Evolutionary conservation across 2,113 vertebrate genomes (phyloP).

Genomic region (Regulus satrapa): DNA sequence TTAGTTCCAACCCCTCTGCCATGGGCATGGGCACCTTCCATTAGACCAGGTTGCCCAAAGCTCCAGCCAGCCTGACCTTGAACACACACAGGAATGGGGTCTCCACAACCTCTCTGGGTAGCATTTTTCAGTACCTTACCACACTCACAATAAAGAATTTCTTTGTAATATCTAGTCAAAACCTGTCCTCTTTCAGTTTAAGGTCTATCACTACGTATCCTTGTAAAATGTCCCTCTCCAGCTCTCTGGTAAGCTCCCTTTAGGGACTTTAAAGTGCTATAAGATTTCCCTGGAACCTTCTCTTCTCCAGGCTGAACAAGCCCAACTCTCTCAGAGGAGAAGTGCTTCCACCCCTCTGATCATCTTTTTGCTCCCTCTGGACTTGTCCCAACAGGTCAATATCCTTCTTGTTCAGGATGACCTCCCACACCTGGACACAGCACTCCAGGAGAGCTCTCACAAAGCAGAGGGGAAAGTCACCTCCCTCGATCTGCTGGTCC

Average conservation of each 20-base stretch:
- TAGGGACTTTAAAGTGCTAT: neutral
- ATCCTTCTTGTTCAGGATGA: neutral
- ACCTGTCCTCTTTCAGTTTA: neutral
- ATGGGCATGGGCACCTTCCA: neutral
- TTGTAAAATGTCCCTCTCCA: neutral
- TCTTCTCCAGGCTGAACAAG: neutral
- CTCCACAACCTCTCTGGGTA: neutral
- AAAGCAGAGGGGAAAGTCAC: neutral
- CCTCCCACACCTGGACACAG: neutral
- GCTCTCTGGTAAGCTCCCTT: neutral
- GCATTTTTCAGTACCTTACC: neutral
- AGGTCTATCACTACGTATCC: neutral
- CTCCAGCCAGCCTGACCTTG: neutral
- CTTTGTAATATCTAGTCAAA: neutral
- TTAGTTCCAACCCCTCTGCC: neutral
- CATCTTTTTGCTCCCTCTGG: neutral
- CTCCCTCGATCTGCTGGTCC: fast-evolving
- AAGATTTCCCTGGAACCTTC: neutral
- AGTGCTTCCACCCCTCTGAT: neutral
- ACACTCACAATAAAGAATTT: neutral
- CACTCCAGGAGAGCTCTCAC: neutral
- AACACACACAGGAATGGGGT: neutral
- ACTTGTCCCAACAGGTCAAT: neutral
- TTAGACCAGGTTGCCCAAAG: neutral
- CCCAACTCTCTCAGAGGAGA: fast-evolving